Conservation (phyloP, 2,797 vertebrate species). For the Ctenochaetus hawaiiensis region DNA sequence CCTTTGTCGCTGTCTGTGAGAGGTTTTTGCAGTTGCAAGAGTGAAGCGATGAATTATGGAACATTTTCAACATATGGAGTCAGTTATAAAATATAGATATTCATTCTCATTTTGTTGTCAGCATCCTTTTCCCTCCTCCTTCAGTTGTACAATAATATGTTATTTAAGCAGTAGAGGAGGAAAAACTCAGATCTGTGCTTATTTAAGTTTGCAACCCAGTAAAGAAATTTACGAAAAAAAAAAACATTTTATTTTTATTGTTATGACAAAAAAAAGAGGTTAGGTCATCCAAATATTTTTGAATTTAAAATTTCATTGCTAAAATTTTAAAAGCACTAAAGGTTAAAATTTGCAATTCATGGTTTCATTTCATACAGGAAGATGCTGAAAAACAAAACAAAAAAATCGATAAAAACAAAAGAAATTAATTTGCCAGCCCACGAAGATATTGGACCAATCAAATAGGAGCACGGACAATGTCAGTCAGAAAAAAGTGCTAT, state of each 20-base stretch:
- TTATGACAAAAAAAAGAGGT: background rate
- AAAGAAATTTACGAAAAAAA: background rate
- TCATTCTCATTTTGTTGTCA: conserved; percentile 22
- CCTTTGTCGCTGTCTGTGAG: conserved; percentile 51
- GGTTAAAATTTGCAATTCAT: background rate
- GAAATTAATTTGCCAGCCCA: too few species aligned
- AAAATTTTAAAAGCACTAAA: background rate
- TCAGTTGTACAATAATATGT: background rate
- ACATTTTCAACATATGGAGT: conserved; percentile 23
- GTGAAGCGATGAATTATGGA: conserved; percentile 52
- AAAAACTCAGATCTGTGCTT: background rate
- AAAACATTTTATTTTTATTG: background rate
- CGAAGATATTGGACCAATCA: background rate
- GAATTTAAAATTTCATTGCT: background rate
- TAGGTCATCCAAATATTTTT: background rate
- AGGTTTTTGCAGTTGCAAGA: conserved; percentile 24
- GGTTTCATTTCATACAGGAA: background rate
- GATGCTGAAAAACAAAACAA: too few species aligned
- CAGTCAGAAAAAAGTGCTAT: background rate
- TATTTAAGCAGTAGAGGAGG: background rate
- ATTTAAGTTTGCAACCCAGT: background rate
- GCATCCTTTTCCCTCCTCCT: conserved; percentile 17
- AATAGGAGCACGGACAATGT: background rate
- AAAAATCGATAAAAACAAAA: too few species aligned
- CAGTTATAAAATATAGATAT: conserved; percentile 41